Conservation (phyloP, 2,113 vertebrate genomes). For the Gymnogyps californianus region DNA sequence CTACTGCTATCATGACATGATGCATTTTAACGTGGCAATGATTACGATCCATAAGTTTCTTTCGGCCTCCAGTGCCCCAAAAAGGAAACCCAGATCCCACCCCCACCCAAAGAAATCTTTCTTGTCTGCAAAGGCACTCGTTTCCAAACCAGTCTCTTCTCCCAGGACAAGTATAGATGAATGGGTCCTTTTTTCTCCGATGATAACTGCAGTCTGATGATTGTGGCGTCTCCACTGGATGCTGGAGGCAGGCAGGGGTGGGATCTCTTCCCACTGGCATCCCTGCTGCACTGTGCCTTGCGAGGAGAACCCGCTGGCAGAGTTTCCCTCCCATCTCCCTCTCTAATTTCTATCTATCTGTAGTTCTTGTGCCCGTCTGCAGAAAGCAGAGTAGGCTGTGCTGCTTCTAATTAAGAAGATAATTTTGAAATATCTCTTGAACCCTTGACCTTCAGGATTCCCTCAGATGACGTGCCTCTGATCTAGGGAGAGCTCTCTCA, state of each 20-base stretch:
- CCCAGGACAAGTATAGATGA: neutral
- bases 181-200: neutral
- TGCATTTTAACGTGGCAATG: neutral
- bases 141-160: neutral
- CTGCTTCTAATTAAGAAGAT: conserved; percentile 26
- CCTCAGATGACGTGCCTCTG: neutral
- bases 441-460: neutral
- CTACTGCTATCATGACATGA: neutral
- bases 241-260: neutral
- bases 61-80: neutral
- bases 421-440: neutral
- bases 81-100: neutral
- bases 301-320: neutral
- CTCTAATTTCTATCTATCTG: neutral
- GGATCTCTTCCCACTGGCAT: neutral
- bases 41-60: neutral
- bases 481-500: neutral
- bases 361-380: neutral
- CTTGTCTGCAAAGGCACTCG: neutral
- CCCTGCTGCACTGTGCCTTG: neutral
- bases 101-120: neutral
- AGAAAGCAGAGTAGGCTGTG: neutral
- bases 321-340: neutral
- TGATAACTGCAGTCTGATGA: neutral
- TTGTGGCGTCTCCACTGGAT: neutral